Percentiles rank a stretch among this genome's conserved stretches.
These are phyloP conservation scores for Scylla paramamosain DNA, from an alignment of 1,140 invertebrate genomes.

Conservation along the genomic window DNA sequence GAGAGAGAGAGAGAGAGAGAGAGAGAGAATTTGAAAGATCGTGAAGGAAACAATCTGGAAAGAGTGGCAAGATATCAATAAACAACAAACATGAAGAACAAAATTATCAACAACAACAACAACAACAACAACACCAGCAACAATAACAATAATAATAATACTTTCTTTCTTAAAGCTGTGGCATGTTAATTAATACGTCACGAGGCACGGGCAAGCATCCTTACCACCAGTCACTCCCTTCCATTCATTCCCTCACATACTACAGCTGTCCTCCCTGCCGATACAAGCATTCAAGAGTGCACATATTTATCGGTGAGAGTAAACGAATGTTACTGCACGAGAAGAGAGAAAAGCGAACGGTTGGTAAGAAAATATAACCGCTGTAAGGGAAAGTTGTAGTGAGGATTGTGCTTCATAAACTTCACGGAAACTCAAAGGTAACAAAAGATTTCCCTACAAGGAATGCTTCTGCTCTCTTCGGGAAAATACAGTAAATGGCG, in stretches of 20 bases:
- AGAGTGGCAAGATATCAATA: background rate
- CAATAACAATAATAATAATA: too few relatives aligned
- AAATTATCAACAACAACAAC: too few relatives aligned
- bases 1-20: conserved; percentile 50
- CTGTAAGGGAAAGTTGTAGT: background rate
- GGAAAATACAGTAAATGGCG: background rate
- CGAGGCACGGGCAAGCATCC: background rate
- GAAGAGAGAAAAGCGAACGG: background rate
- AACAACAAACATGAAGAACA: too few relatives aligned
- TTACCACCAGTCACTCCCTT: background rate
- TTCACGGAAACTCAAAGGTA: background rate
- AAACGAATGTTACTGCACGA: background rate
- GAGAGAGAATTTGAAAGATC: background rate
- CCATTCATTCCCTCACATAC: background rate
- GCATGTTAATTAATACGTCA: background rate
- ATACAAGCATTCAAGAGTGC: background rate
- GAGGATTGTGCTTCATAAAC: background rate
- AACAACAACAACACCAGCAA: too few relatives aligned
- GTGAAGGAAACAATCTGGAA: background rate
- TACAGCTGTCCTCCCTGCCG: background rate
- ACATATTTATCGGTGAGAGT: background rate
- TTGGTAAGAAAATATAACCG: background rate
- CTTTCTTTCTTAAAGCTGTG: background rate
- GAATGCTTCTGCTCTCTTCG: background rate
- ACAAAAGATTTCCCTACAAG: background rate